Conservation (phyloP, 2,113 vertebrate species). For the mouse (Mus musculus) region DNA sequence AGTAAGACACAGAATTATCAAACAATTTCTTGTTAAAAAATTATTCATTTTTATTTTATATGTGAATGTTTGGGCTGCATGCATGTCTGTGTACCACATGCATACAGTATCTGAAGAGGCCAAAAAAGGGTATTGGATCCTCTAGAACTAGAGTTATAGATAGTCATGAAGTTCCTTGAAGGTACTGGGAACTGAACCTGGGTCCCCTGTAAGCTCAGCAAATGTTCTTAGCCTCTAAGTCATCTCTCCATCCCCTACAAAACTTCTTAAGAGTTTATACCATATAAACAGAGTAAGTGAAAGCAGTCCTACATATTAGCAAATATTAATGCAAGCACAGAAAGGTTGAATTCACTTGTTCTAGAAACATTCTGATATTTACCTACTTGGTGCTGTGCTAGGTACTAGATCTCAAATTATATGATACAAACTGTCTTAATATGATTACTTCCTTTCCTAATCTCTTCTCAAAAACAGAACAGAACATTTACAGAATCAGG, state of each 20-base stretch:
- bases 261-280: background rate
- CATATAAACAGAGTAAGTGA: background rate
- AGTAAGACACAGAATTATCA: background rate
- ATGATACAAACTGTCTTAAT: slow-evolving; percentile 11
- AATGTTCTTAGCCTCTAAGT: background rate
- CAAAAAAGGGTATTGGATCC: background rate
- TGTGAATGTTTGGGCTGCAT: background rate
- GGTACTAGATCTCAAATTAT: background rate
- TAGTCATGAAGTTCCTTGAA: background rate
- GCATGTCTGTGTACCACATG: background rate
- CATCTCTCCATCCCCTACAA: background rate
- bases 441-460: slow-evolving; percentile 1
- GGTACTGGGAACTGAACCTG: background rate
- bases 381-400: background rate
- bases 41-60: background rate
- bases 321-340: background rate
- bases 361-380: background rate
- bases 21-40: background rate
- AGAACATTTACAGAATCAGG: slow-evolving; percentile 33
- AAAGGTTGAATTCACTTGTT: background rate
- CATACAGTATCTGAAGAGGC: background rate
- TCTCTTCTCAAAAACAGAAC: slow-evolving; percentile 39
- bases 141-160: background rate
- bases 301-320: background rate
- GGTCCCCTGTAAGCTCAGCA: background rate